Evolutionary conservation across 2,888 invertebrate genomes (phyloP).

Genomic region (Drosophila rubida): DNA sequence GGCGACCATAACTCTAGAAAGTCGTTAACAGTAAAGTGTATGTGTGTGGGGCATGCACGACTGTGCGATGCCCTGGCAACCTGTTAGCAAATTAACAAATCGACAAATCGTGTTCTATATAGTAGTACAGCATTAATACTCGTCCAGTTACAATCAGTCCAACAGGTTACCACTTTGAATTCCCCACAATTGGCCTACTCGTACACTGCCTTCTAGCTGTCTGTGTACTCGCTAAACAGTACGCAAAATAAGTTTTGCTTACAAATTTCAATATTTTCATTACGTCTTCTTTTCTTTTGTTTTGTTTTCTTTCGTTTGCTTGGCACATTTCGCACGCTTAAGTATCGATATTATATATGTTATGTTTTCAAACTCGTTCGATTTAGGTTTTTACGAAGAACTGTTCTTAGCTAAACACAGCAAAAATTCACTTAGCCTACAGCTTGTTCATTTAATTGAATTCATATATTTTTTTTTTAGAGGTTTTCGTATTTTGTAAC

Average conservation of each 20-base stretch:
- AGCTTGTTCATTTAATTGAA: too few relatives aligned
- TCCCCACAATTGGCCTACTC: not conserved
- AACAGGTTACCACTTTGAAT: slow-evolving; percentile 7
- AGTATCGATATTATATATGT: slow-evolving; percentile 7
- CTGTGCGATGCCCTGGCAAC: slow-evolving; percentile 9
- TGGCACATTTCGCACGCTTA: slow-evolving; percentile 54
- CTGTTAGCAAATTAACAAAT: not conserved
- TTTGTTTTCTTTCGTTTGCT: slow-evolving; percentile 38
- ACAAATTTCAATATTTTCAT: slow-evolving; percentile 1
- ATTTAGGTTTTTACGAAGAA: slow-evolving; percentile 3
- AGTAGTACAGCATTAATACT: too few relatives aligned
- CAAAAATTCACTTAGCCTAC: slow-evolving; percentile 21
- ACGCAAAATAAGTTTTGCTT: slow-evolving; percentile 21
- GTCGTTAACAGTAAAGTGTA: slow-evolving; percentile 33
- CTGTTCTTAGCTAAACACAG: slow-evolving; percentile 20
- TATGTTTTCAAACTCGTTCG: too few relatives aligned
- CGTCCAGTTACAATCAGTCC: not conserved
- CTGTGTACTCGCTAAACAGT: slow-evolving; percentile 8
- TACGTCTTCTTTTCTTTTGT: not conserved
- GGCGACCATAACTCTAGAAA: slow-evolving; percentile 31
- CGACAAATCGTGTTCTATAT: too few relatives aligned
- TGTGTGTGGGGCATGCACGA: slow-evolving; percentile 1
- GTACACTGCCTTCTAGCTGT: slow-evolving; percentile 20
- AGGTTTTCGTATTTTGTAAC: slow-evolving; percentile 18
- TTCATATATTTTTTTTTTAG: not conserved